Evolutionary conservation across 1,140 invertebrate genomes (phyloP).

Genomic region (Temnothorax longispinosus): DNA sequence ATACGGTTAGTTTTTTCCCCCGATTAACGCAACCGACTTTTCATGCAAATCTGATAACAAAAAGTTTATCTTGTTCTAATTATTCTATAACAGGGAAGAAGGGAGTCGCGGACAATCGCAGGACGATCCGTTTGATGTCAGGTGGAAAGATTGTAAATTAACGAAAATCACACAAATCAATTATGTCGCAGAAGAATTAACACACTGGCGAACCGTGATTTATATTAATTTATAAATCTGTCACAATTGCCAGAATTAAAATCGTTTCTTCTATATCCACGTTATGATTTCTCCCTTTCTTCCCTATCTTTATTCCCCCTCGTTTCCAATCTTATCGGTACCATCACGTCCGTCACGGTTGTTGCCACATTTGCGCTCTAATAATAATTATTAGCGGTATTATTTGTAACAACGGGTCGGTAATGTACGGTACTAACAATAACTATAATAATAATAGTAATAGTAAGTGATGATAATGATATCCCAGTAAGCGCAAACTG

Average conservation of each 20-base stretch:
- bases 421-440: conserved; percentile 49
- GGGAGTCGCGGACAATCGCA: background rate
- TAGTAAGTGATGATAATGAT: conserved; percentile 37
- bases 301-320: background rate
- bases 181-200: background rate
- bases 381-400: conserved; percentile 41
- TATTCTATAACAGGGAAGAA: conserved; percentile 14
- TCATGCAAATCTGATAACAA: background rate
- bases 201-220: background rate
- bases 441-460: conserved; percentile 59
- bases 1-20: background rate
- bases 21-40: background rate
- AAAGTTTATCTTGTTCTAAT: conserved; percentile 9
- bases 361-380: conserved; percentile 40
- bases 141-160: background rate
- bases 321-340: background rate
- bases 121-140: background rate
- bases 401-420: conserved; percentile 41
- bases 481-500: conserved; percentile 6
- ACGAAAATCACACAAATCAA: background rate
- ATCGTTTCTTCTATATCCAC: background rate
- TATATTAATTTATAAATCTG: background rate
- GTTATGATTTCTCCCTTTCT: background rate
- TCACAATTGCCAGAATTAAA: background rate
- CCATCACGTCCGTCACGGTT: conserved; percentile 18